phyloP scores from a whole-genome alignment of 2,113 vertebrate genomes.

The Alethe diademata region DNA sequence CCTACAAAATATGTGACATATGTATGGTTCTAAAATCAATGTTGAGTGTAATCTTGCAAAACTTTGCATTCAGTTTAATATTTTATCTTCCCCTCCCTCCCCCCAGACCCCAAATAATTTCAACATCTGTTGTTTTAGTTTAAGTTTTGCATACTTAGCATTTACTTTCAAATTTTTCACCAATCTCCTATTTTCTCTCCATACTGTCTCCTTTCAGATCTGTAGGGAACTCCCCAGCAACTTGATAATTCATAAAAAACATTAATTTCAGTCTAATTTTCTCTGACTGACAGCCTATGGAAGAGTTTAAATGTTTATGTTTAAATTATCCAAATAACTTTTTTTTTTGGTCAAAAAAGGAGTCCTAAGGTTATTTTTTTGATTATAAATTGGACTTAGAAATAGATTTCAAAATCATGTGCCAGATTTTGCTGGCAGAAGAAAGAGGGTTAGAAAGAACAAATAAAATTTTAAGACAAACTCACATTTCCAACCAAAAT shows the following conservation, averaged over 20 bases:
- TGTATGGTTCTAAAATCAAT: background rate
- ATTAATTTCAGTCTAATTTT: background rate
- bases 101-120: background rate
- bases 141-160: background rate
- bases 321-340: background rate
- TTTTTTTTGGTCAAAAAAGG: background rate
- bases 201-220: background rate
- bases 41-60: background rate
- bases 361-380: background rate
- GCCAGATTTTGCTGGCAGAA: background rate
- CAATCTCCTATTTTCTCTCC: background rate
- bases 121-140: background rate
- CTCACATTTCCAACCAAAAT: background rate
- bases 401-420: background rate
- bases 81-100: rapidly evolving
- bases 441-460: background rate
- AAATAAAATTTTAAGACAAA: background rate
- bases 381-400: background rate
- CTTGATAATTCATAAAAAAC: background rate
- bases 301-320: background rate
- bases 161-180: background rate
- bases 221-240: background rate
- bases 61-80: background rate
- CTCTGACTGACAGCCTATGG: background rate
- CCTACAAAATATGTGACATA: background rate